phyloP scores from a whole-genome alignment of 2,888 invertebrate species.

The Colostygia pectinataria region DNA sequence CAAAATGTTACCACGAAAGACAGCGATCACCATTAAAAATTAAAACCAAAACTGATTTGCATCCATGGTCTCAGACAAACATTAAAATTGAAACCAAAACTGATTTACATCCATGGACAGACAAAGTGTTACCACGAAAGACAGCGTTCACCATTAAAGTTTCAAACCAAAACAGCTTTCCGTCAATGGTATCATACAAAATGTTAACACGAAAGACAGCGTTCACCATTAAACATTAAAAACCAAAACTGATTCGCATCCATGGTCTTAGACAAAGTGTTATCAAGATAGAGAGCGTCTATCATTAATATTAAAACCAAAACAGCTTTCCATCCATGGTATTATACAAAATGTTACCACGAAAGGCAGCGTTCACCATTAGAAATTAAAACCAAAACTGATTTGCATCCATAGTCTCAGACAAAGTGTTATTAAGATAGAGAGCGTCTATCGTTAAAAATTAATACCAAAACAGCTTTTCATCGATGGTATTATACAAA shows the following conservation, averaged over 20 bases:
- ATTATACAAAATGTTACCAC: neutral
- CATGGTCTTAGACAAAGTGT: slow-evolving; percentile 3
- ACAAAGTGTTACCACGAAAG: neutral
- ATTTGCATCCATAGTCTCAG: neutral
- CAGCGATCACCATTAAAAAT: neutral
- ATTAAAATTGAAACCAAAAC: neutral
- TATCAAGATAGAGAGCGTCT: neutral
- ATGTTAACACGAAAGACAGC: neutral
- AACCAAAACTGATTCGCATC: neutral
- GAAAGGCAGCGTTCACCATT: neutral
- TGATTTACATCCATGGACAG: neutral
- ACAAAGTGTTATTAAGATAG: neutral
- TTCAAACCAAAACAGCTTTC: neutral
- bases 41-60: neutral
- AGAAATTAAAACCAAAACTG: neutral
- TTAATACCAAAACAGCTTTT: neutral
- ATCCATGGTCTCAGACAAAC: slow-evolving; percentile 4
- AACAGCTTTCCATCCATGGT: neutral
- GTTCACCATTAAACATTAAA: neutral
- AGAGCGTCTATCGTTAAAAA: neutral
- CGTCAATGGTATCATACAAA: neutral
- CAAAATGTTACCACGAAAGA: neutral
- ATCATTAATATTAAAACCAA: neutral
- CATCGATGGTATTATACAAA: neutral
- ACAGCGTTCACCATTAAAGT: neutral